Evolutionary conservation across 2,888 invertebrate species (phyloP), one percentile per base, ranked within the genome.

Genomic region (Spodoptera littoralis): DNA sequence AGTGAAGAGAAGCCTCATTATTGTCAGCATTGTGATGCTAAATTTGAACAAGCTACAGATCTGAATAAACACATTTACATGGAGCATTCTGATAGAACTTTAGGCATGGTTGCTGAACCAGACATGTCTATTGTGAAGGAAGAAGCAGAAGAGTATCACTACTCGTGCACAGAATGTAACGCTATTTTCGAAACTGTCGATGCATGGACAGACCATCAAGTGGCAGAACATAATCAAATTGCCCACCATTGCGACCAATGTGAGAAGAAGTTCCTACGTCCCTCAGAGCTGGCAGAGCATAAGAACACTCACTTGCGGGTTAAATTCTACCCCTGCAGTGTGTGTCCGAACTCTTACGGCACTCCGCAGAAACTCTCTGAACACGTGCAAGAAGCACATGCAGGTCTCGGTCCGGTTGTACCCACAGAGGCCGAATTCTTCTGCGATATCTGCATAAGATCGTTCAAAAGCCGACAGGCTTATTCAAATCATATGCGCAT

Each of bases 281-380:
- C 95, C 27, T 92, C 93, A 0, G 96, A 96, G 72, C 89, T 96
- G 2, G 95, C 95, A 0, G 96, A 96, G 79, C 97, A 97, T 80
- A 95, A 96, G 67, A 96, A 96, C 79, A 95, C 96, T 5, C 96
- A 97, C 84, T 90, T 96, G 70, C 95, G 96, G 76, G 95, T 96
- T 2, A 96, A 96, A 78, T 95, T 96, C 53, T 96, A 96, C 70
- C 95, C 96, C 0, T 96, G 96, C 74, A 95, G 93, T 24, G 86
- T 95, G 27, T 96, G 96, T 68, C 86, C 95, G 1, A 95, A 95
- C 70, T 96, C 95, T 44, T 96, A 96, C 80, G 95, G 96, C 76
- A 96, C 96, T 54, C 95, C 96, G 0, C 95, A 96, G 78, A 96
- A 96, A 53, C 87, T 96, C 47, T 91, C 95, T 0, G 96, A 96